phyloP scores from a whole-genome alignment of 2,888 invertebrate genomes.

The Agonopterix subpropinquella region DNA sequence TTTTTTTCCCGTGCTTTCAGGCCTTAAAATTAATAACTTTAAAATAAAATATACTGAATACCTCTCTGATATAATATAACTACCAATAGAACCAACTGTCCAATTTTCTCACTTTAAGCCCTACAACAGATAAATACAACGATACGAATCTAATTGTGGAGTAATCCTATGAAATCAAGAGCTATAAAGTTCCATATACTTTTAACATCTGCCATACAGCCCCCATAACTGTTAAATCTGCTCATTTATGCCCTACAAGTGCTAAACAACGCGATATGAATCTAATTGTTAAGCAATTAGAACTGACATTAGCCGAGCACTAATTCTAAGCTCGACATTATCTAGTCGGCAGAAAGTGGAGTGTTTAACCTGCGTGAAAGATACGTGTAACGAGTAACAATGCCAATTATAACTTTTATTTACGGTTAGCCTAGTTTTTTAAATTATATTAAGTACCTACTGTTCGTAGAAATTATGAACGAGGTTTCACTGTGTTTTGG shows the following conservation, averaged over 20 bases:
- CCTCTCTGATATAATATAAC: no score
- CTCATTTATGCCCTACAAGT: slow-evolving; percentile 1
- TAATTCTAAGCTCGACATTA: slow-evolving; percentile 13
- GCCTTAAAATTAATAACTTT: no score
- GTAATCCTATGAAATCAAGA: neutral
- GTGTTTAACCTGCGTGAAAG: slow-evolving; percentile 31
- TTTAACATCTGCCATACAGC: no score
- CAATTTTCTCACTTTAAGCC: no score
- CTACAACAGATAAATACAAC: no score
- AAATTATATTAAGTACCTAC: slow-evolving; percentile 1
- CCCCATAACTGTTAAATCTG: no score
- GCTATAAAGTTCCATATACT: neutral
- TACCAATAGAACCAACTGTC: no score
- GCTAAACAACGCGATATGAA: slow-evolving; percentile 17
- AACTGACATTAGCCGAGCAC: slow-evolving; percentile 14
- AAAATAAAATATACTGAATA: no score
- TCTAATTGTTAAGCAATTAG: slow-evolving; percentile 28
- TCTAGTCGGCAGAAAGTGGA: slow-evolving; percentile 4
- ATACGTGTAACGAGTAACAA: slow-evolving; percentile 27
- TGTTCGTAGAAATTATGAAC: no score
- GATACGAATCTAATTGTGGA: neutral
- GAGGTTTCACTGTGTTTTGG: no score
- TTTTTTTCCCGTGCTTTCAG: no score
- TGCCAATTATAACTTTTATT: slow-evolving; percentile 37
- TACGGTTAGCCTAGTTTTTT: slow-evolving; percentile 36